These are phyloP conservation scores for Hydropotes inermis DNA, from an alignment of 2,113 vertebrate genomes.

Conservation along the genomic window DNA sequence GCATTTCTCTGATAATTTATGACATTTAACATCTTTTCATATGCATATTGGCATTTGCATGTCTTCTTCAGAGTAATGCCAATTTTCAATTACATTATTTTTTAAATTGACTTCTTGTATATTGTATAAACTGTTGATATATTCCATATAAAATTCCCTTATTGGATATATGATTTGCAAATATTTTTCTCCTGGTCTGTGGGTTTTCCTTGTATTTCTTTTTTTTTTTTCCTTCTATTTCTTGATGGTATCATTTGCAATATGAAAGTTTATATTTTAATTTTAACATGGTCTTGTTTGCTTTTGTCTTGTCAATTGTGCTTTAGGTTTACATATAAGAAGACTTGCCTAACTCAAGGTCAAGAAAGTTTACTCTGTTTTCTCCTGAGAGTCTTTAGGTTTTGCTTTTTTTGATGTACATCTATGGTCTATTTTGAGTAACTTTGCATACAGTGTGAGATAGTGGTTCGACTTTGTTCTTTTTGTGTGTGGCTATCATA, in stretches of 20 bases:
- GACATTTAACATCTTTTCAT: neutral
- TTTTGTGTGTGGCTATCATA: neutral
- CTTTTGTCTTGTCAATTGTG: neutral
- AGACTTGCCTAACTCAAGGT: neutral
- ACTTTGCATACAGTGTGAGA: neutral
- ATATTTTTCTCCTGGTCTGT: neutral
- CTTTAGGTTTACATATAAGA: neutral
- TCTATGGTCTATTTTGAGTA: neutral
- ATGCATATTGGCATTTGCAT: neutral
- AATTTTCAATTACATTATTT: neutral
- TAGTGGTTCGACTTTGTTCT: neutral
- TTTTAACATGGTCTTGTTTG: neutral
- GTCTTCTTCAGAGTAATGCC: neutral
- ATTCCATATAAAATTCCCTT: neutral
- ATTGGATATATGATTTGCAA: neutral
- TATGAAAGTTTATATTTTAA: neutral
- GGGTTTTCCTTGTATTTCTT: neutral
- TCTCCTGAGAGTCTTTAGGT: neutral
- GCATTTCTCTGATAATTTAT: neutral
- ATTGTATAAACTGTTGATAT: neutral
- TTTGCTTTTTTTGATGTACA: neutral
- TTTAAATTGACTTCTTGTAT: neutral
- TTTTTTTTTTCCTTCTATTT: neutral
- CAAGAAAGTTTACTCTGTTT: neutral
- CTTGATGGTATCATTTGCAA: neutral